phyloP scores from a whole-genome alignment of 2,113 vertebrate genomes.

The Suncus etruscus region DNA sequence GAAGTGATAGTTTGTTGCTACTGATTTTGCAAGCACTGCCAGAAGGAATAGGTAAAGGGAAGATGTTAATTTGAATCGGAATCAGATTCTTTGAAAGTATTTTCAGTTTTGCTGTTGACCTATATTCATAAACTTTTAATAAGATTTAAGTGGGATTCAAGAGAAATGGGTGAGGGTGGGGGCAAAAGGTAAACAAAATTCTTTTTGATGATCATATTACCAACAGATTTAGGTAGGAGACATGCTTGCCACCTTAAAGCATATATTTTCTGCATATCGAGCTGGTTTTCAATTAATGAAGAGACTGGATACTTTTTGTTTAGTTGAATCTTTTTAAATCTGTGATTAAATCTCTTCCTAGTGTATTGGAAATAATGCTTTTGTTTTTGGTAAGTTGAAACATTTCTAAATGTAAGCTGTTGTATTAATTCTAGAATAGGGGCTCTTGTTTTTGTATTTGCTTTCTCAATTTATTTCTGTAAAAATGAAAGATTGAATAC shows the following conservation, averaged over 20 bases:
- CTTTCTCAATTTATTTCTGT: constrained; percentile 23
- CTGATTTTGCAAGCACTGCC: constrained; percentile 56
- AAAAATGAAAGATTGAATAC: neutral
- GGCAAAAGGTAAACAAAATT: neutral
- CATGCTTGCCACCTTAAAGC: neutral
- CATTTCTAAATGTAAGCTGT: neutral
- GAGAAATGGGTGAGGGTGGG: neutral
- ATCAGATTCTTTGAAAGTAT: constrained; percentile 49
- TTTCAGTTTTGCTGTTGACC: constrained; percentile 55
- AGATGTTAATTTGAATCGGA: constrained; percentile 66
- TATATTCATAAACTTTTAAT: constrained; percentile 20
- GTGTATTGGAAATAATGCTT: constrained; percentile 33
- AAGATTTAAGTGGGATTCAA: neutral
- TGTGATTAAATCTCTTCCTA: constrained; percentile 34
- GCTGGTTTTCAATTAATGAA: constrained; percentile 54
- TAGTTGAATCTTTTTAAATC: constrained; percentile 28
- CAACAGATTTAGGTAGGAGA: neutral
- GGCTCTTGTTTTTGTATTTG: neutral
- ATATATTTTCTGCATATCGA: constrained; percentile 5
- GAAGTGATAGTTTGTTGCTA: constrained; percentile 59
- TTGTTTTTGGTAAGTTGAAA: constrained; percentile 3
- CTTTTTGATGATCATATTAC: neutral
- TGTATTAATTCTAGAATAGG: constrained; percentile 9
- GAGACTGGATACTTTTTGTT: neutral
- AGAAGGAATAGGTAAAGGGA: constrained; percentile 65